Percentiles rank a stretch among this genome's conserved stretches.
Evolutionary conservation across 2,797 vertebrate species (phyloP).

Genomic region (Chaunax sp.): DNA sequence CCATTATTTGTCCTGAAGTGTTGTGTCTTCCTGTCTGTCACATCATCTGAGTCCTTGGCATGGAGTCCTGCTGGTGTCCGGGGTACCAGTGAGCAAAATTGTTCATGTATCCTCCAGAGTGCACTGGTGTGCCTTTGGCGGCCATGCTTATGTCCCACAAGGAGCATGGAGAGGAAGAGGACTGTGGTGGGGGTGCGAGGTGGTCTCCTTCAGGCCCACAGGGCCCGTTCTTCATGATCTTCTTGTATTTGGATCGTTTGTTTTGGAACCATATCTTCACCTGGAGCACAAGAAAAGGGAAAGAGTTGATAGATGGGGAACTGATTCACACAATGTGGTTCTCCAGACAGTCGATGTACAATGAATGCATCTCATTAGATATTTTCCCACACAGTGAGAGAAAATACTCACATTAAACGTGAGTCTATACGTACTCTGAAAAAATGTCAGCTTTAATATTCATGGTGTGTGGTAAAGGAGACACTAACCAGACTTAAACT

Average conservation of each 20-base stretch:
- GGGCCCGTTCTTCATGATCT: constrained; percentile 92
- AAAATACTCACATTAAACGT: too few relatives aligned
- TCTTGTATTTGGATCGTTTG: constrained; percentile 97
- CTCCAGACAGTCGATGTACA: neutral
- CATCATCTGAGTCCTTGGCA: constrained; percentile 89
- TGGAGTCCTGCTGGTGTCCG: constrained; percentile 86
- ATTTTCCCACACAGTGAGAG: too few relatives aligned
- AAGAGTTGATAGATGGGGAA: neutral
- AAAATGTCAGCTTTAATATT: too few relatives aligned
- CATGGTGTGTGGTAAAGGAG: neutral
- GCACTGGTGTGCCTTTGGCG: constrained; percentile 81
- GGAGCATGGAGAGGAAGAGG: constrained; percentile 85
- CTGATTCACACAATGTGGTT: neutral
- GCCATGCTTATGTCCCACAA: constrained; percentile 90
- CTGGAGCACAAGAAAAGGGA: constrained; percentile 66
- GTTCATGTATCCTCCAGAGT: constrained; percentile 87
- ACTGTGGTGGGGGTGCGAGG: constrained; percentile 72
- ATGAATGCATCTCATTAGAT: neutral
- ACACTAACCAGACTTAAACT: neutral
- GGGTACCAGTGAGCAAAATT: constrained; percentile 92
- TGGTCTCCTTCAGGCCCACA: constrained; percentile 85
- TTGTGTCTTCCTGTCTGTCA: constrained; percentile 65
- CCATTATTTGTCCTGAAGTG: constrained; percentile 36
- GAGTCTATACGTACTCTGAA: too few relatives aligned
- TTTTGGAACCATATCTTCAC: constrained; percentile 99